Evolutionary conservation across 2,797 vertebrate genomes (phyloP), one percentile per base, ranked within the genome.

Genomic region (Phataginus tetradactyla): DNA sequence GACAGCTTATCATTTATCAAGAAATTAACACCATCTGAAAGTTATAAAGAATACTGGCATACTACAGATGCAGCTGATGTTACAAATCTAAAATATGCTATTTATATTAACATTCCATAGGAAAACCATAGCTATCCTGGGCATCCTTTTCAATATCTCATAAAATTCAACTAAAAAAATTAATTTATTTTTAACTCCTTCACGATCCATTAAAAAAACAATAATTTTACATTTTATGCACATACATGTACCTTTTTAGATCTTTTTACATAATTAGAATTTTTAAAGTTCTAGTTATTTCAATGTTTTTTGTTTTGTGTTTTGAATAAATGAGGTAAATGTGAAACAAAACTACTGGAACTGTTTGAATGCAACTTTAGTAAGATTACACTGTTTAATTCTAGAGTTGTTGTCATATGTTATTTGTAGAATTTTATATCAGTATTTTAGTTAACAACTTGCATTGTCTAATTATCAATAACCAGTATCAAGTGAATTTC

Each of bases 1-100:
- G 37, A 77, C 12, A 83, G 72, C 59, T 66, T 81, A 93, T 74
- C 29, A 53, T 79, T 97, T 94, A 81, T 81, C 61, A 95, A 78
- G 39, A 21, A 96, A 72, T 83, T 45, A 85, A 74, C 6, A 64
- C 71, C 75, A 57, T 64, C 12, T 90, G 55, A 92, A 83, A 57
- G 79, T 51, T 79, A 72, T 59, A 75, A 90, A 83, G 13, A 78
- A 81, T 7, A 37, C 12, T n/a, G 57, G 49, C 27, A 23, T 27
- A 81, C 13, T 49, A 66, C 11, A 20, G 18, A 57, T 51, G 3
- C 29, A 69, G 21, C 29, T 95, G 39, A 83, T 63, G 12, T 57
- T 79, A 57, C 1, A 64, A 69, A 59, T 74, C 75, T 71, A 93
- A 91, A 84, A 21, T 59, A 34, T 49, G 1, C 51, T 14, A 29